Evolutionary conservation across 2,797 vertebrate genomes (phyloP), one percentile per base, ranked within the genome.

Genomic region (Sebastes cheni): DNA sequence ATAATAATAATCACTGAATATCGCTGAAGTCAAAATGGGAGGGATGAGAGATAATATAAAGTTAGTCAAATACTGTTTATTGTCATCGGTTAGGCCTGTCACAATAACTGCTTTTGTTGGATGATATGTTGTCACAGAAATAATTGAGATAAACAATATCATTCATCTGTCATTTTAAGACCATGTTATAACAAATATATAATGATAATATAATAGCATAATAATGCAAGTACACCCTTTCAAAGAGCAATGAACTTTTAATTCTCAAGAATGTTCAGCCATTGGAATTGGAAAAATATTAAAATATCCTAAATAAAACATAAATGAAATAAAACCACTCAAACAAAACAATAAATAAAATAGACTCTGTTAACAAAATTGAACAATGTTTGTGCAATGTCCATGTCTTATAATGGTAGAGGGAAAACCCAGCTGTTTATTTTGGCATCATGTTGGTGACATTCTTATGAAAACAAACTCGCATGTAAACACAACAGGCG

Each of bases 111-210:
- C 4, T 18, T 60, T 30, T 61, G 59, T 61, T 30, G 59, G 29
- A 61, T 0, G 5, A n/a, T n/a, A 6, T 61, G 0, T n/a, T 32
- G 18, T 61, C 0, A 0, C 0, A 7, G 6, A 16, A 46, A 46
- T 2, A 46, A 18, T 46, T 0, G 42, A 16, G 42, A 46, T 46
- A 46, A 46, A 46, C 42, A 46, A 46, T 46, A 46, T 18, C 1
- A 46, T 46, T 46, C 42, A 46, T 46, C 0, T 0, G 42, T 60
- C 1, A 60, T 60, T 60, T 30, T 10, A 61, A 32, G 29, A 61
- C 1, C 42, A 7, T 62, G 4, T 62, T 11, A 20, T 30, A 1
- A 2, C 58, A 60, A 2, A 10, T 12, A n/a, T 34, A 34, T 54
- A 22, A 61, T 29, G 4, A 59, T 59, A n/a, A 61, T 61, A 10